Evolutionary conservation across 2,888 invertebrate genomes (phyloP).

Genomic region (Ormyrus rosae): DNA sequence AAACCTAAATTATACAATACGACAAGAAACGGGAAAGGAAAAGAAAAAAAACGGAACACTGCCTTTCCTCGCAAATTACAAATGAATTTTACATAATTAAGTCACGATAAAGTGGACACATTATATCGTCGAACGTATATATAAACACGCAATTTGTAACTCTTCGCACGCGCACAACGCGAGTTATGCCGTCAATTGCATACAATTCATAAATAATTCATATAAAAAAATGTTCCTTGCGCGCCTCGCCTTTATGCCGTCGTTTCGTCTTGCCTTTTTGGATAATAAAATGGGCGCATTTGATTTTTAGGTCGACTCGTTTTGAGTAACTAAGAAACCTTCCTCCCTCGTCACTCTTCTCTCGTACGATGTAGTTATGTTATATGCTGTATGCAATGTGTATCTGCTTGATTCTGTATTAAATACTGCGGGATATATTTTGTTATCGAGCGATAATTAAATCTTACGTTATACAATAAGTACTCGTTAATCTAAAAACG

Average conservation of each 20-base stretch:
- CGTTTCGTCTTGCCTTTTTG: too few relatives aligned
- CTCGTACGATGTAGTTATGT: neutral
- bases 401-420: slow-evolving; percentile 54
- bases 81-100: too few relatives aligned
- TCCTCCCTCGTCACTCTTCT: too few relatives aligned
- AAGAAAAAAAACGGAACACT: too few relatives aligned
- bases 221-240: slow-evolving; percentile 8
- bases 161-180: neutral
- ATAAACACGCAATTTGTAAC: slow-evolving; percentile 10
- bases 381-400: neutral
- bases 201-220: slow-evolving; percentile 31
- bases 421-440: slow-evolving; percentile 63
- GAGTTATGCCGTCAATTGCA: neutral
- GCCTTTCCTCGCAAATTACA: too few relatives aligned
- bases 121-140: neutral
- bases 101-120: neutral
- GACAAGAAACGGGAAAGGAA: too few relatives aligned
- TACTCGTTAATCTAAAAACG: slow-evolving; percentile 8
- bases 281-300: too few relatives aligned
- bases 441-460: slow-evolving; percentile 52
- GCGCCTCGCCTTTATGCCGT: too few relatives aligned
- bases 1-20: too few relatives aligned
- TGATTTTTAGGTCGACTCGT: neutral
- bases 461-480: too few relatives aligned
- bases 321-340: neutral